phyloP scores from a whole-genome alignment of 64 coral and sea anemone genomes.

The Actinia tenebrosa region DNA sequence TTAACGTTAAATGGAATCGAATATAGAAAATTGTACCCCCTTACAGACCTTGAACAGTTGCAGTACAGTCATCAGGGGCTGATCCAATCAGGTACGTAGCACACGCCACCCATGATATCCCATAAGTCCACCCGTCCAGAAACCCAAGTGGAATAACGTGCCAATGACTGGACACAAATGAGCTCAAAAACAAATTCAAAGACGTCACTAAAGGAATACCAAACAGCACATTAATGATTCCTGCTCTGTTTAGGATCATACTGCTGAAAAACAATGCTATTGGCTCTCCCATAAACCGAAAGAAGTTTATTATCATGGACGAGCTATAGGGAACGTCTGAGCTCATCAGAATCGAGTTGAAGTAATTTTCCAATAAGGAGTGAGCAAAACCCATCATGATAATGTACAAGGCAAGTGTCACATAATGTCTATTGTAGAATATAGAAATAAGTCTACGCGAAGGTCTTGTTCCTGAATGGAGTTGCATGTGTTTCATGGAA shows the following conservation, averaged over 20 bases:
- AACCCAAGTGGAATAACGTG: constrained; percentile 73
- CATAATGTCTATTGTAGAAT: constrained; percentile 62
- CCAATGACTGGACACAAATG: constrained; percentile 70
- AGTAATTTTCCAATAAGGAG: constrained; percentile 48
- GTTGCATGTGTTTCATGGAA: constrained; percentile 15
- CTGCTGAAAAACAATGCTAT: constrained; percentile 69
- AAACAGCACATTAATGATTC: constrained; percentile 70
- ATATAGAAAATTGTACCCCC: not conserved
- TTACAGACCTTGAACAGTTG: constrained; percentile 68
- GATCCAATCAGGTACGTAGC: constrained; percentile 60
- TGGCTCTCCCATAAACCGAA: constrained; percentile 61
- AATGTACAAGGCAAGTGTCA: constrained; percentile 16
- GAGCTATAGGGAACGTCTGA: constrained; percentile 22
- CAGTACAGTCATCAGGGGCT: constrained; percentile 54
- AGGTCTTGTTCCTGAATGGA: constrained; percentile 17
- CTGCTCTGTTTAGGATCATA: constrained; percentile 43
- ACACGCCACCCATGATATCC: constrained; percentile 64
- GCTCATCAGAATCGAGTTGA: constrained; percentile 35
- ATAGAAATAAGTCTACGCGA: constrained; percentile 38
- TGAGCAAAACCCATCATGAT: constrained; percentile 68
- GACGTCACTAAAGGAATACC: constrained; percentile 26
- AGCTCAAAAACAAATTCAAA: constrained; percentile 63
- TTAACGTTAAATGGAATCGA: not conserved
- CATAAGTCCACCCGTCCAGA: constrained; percentile 66
- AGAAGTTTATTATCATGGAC: constrained; percentile 48